Percentiles rank a stretch among this genome's conserved stretches.
phyloP scores from a whole-genome alignment of 2,797 vertebrate genomes.

The Valencia hispanica region DNA sequence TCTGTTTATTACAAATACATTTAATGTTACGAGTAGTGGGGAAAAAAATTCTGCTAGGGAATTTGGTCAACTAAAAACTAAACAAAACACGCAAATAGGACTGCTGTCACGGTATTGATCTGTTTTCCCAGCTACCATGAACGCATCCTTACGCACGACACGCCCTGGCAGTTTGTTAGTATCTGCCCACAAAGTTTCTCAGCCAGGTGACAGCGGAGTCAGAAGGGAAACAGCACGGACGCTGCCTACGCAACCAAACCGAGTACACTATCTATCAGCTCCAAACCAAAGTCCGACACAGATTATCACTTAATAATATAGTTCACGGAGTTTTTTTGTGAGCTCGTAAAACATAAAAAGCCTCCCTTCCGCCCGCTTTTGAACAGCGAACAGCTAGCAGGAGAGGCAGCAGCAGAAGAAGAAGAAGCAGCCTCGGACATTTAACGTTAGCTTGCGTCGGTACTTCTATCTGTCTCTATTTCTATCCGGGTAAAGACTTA shows the following conservation, averaged over 20 bases:
- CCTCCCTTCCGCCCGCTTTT: slow-evolving; percentile 4
- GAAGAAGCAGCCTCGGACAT: slow-evolving; percentile 14
- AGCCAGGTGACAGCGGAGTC: slow-evolving; percentile 72
- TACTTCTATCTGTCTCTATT: slow-evolving; percentile 2
- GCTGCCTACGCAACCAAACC: neutral
- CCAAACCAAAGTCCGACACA: neutral
- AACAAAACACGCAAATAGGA: neutral
- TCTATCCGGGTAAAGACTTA: slow-evolving; percentile 16
- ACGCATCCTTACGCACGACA: neutral
- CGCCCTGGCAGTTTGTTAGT: slow-evolving; percentile 36
- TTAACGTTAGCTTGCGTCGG: slow-evolving; percentile 34
- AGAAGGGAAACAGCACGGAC: slow-evolving; percentile 13
- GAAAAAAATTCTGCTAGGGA: neutral
- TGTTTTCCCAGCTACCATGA: slow-evolving; percentile 1
- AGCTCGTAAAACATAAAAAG: neutral
- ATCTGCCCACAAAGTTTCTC: slow-evolving; percentile 67
- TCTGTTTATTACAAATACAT: neutral
- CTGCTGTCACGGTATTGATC: accelerated
- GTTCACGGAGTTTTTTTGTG: neutral
- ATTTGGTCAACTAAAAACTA: neutral
- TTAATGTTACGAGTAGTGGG: neutral
- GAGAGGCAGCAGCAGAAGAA: slow-evolving; percentile 14
- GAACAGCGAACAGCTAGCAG: slow-evolving; percentile 39
- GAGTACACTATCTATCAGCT: neutral
- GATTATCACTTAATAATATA: neutral